Conservation (phyloP, 2,113 vertebrate genomes). For the Sapayoa aenigma region DNA sequence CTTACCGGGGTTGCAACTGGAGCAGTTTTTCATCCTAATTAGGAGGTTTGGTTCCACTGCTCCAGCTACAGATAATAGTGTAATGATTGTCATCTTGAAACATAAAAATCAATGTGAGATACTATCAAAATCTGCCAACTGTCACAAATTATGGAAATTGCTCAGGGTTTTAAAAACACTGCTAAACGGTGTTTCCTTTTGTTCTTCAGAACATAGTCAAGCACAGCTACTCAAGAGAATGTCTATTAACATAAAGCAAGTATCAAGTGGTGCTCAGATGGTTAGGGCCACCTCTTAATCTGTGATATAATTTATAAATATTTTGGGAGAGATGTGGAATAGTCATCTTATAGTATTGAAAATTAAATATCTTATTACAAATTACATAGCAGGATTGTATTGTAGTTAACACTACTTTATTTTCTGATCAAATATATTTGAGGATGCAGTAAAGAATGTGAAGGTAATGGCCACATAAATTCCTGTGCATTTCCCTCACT, state of each 20-base stretch:
- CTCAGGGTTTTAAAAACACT: slow-evolving; percentile 60
- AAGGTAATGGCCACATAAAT: neutral
- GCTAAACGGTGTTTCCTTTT: slow-evolving; percentile 26
- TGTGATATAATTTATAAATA: slow-evolving; percentile 15
- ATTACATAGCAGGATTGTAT: neutral
- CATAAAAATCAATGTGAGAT: slow-evolving; percentile 72
- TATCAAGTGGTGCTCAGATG: slow-evolving; percentile 49
- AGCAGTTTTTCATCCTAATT: slow-evolving; percentile 80
- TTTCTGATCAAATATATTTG: neutral
- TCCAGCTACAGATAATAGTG: slow-evolving; percentile 76
- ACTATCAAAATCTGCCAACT: slow-evolving; percentile 62
- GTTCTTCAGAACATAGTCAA: slow-evolving; percentile 2
- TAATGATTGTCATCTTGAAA: slow-evolving; percentile 81
- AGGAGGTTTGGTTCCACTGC: slow-evolving; percentile 75
- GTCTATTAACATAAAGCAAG: slow-evolving; percentile 40
- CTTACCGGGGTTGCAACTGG: slow-evolving; percentile 72
- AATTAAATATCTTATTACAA: neutral
- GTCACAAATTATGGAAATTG: slow-evolving; percentile 77
- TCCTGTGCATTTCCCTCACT: neutral
- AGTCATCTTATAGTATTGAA: neutral
- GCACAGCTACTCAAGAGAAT: slow-evolving; percentile 9
- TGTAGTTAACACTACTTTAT: neutral
- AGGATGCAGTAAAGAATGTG: neutral
- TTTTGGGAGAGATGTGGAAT: neutral
- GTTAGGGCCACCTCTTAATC: neutral